phyloP scores from a whole-genome alignment of 2,888 invertebrate species.

The Aplocera efformata region DNA sequence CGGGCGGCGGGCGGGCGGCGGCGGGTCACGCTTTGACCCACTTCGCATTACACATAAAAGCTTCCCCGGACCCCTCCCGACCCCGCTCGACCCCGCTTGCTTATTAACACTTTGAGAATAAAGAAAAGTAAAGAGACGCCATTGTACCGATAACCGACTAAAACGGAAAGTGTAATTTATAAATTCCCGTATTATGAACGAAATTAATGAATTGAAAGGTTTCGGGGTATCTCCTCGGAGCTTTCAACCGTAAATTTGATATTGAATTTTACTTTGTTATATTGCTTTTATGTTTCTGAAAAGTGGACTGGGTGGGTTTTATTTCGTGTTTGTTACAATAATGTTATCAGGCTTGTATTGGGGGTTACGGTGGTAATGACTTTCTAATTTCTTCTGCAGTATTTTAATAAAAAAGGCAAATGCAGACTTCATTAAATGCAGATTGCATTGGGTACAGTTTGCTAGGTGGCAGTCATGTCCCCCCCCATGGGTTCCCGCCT shows the following conservation, averaged over 20 bases:
- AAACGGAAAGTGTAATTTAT: slow-evolving; percentile 10
- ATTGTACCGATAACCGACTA: slow-evolving; percentile 4
- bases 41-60: slow-evolving; percentile 17
- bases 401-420: no score
- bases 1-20: no score
- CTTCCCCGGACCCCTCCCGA: neutral
- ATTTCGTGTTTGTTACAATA: no score
- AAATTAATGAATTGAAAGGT: slow-evolving; percentile 2
- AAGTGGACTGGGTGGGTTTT: no score
- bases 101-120: slow-evolving; percentile 14
- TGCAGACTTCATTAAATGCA: no score
- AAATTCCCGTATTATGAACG: slow-evolving; percentile 4
- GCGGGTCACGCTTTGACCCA: slow-evolving; percentile 22
- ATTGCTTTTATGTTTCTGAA: no score
- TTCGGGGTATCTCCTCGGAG: slow-evolving; percentile 4
- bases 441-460: no score
- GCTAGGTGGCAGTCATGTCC: no score
- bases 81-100: neutral
- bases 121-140: slow-evolving; percentile 6
- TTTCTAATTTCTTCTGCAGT: no score
- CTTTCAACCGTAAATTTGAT: neutral
- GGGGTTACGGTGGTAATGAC: no score
- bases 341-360: no score
- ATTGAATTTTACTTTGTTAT: neutral
- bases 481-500: no score